Conservation (phyloP, 2,888 invertebrate genomes). For the Xanthorhoe designata region DNA sequence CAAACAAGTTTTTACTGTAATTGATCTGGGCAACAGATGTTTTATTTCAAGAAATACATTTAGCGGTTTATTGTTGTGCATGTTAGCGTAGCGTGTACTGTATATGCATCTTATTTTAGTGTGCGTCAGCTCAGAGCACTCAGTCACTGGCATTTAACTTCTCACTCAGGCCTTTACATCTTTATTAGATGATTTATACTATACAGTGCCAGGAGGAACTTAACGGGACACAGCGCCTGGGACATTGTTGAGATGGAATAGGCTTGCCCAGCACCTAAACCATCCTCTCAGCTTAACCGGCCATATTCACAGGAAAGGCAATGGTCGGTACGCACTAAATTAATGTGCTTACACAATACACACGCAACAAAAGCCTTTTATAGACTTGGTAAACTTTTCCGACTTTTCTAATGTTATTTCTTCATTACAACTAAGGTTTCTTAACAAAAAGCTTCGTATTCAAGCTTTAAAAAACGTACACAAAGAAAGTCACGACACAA, state of each 20-base stretch:
- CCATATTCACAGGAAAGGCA: no score
- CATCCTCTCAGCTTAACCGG: no score
- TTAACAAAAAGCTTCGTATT: not conserved
- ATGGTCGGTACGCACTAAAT: no score
- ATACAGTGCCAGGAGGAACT: no score
- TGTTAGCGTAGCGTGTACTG: not conserved
- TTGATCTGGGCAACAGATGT: not conserved
- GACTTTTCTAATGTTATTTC: not conserved
- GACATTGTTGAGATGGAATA: no score
- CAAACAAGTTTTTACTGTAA: conserved; percentile 1
- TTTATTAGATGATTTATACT: no score
- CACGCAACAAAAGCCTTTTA: not conserved
- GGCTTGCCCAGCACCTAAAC: no score
- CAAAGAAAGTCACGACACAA: conserved; percentile 14
- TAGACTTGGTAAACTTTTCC: not conserved
- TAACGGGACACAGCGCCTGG: no score
- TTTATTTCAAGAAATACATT: not conserved
- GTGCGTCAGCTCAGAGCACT: not conserved
- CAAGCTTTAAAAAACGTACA: conserved; percentile 6
- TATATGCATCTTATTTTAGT: not conserved
- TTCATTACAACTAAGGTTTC: not conserved
- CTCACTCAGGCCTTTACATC: no score
- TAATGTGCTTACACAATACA: not conserved
- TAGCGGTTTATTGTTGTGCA: not conserved
- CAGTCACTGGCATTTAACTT: not conserved